Percentiles rank a stretch among this genome's conserved stretches.
Evolutionary conservation across 53 echinoderm and acorn worm genomes (phyloP).

Genomic region (Stichopus horrens): DNA sequence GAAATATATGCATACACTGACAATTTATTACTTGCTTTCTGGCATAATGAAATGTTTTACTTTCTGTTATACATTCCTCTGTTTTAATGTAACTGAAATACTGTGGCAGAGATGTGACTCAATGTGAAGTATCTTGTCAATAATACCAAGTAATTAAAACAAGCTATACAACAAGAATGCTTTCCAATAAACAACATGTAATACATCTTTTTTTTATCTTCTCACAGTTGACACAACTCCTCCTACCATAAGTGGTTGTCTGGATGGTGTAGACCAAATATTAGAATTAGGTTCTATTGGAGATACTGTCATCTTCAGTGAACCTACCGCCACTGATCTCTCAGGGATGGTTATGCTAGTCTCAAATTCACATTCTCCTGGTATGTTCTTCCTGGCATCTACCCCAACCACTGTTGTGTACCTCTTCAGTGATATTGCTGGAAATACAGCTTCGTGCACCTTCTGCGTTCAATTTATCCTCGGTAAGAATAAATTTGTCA

Average conservation of each 20-base stretch:
- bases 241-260: conserved; percentile 31
- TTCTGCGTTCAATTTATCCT: background rate
- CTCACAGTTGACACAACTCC: conserved; percentile 36
- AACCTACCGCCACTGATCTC: conserved; percentile 30
- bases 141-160: too few relatives aligned
- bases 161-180: too few relatives aligned
- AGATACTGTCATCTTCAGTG: conserved; percentile 7
- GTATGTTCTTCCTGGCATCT: background rate
- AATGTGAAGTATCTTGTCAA: too few relatives aligned
- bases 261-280: background rate
- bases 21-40: too few relatives aligned
- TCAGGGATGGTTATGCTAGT: background rate
- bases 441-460: background rate
- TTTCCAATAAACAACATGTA: too few relatives aligned
- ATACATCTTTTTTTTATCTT: background rate
- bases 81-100: too few relatives aligned
- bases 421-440: background rate
- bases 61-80: too few relatives aligned
- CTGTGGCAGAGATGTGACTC: too few relatives aligned
- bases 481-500: too few relatives aligned
- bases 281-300: background rate
- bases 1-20: too few relatives aligned
- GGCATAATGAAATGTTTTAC: too few relatives aligned
- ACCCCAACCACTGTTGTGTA: background rate
- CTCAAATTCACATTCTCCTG: background rate